Evolutionary conservation across 1,140 invertebrate genomes (phyloP).

Genomic region (Agrilus planipennis): DNA sequence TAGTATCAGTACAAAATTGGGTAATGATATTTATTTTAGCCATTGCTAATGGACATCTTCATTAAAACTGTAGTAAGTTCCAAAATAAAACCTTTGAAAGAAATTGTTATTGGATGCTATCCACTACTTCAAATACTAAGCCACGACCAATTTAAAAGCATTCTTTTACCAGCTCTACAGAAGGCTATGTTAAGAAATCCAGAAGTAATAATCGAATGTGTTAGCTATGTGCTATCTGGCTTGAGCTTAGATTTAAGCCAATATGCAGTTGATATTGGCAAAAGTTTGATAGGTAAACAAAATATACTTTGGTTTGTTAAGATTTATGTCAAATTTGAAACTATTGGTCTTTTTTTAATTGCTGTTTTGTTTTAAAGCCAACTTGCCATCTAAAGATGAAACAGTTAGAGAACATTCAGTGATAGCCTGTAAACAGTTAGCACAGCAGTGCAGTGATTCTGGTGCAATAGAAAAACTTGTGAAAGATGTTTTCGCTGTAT

Average conservation of each 20-base stretch:
- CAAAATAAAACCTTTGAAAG: constrained; percentile 60
- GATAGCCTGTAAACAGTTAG: constrained; percentile 54
- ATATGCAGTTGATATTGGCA: constrained; percentile 68
- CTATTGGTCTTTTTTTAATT: no score
- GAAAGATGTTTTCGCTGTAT: constrained; percentile 64
- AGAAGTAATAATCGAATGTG: constrained; percentile 75
- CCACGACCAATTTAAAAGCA: constrained; percentile 62
- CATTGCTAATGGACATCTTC: constrained; percentile 57
- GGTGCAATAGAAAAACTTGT: constrained; percentile 56
- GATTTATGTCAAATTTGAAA: not conserved
- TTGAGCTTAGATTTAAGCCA: constrained; percentile 68
- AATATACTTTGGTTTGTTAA: not conserved
- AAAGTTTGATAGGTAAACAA: constrained; percentile 63
- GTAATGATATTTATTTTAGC: constrained; percentile 37
- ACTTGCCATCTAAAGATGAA: constrained; percentile 75
- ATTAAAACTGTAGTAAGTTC: constrained; percentile 71
- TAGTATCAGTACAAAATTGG: no score
- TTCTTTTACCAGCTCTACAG: constrained; percentile 72
- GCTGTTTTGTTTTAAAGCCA: constrained; percentile 42
- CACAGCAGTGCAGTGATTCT: constrained; percentile 58
- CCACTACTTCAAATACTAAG: constrained; percentile 51
- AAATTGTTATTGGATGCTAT: constrained; percentile 51
- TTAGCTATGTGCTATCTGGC: constrained; percentile 59
- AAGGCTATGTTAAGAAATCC: constrained; percentile 89
- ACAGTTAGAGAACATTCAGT: constrained; percentile 57